Percentiles rank a stretch among this genome's conserved stretches.
phyloP scores from a whole-genome alignment of 2,888 invertebrate genomes.

The Thereva nobilitata region DNA sequence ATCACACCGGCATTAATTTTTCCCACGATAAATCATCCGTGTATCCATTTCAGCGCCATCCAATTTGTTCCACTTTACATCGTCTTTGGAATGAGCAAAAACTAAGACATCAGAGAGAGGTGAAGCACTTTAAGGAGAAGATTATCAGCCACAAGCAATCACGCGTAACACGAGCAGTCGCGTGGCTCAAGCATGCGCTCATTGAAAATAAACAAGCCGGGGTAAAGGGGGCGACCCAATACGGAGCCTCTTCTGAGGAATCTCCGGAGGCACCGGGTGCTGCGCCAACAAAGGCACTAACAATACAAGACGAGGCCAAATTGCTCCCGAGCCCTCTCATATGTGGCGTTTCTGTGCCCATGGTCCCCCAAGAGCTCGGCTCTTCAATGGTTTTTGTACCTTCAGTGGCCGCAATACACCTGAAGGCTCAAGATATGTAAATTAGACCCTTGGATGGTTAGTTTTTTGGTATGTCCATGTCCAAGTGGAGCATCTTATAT shows the following conservation, averaged over 20 bases:
- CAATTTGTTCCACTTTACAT: slow-evolving; percentile 34
- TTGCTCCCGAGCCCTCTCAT: slow-evolving; percentile 28
- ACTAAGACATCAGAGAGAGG: slow-evolving; percentile 25
- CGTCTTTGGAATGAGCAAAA: slow-evolving; percentile 6
- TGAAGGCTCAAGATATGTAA: slow-evolving; percentile 40
- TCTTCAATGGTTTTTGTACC: slow-evolving; percentile 30
- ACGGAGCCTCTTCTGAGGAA: slow-evolving; percentile 13
- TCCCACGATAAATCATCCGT: too few species aligned
- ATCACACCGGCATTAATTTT: too few species aligned
- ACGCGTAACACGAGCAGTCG: slow-evolving; percentile 40
- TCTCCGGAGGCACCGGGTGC: slow-evolving; percentile 26
- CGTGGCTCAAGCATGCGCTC: slow-evolving; percentile 34
- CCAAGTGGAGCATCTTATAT: neutral
- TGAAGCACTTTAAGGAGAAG: slow-evolving; percentile 24
- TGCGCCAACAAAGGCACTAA: slow-evolving; percentile 6
- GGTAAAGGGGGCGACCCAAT: slow-evolving; percentile 6
- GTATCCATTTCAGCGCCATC: neutral
- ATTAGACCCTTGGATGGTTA: slow-evolving; percentile 33
- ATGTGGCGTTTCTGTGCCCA: slow-evolving; percentile 5
- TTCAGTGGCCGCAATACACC: slow-evolving; percentile 33
- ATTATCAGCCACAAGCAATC: slow-evolving; percentile 43
- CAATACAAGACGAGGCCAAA: slow-evolving; percentile 7
- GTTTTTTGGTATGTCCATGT: slow-evolving; percentile 32
- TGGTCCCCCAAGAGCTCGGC: slow-evolving; percentile 19
- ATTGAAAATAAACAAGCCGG: slow-evolving; percentile 24